A percentile compares a stretch with the other conserved stretches of the same genome.
phyloP scores from a whole-genome alignment of 2,888 invertebrate genomes.

The Stramonita haemastoma region DNA sequence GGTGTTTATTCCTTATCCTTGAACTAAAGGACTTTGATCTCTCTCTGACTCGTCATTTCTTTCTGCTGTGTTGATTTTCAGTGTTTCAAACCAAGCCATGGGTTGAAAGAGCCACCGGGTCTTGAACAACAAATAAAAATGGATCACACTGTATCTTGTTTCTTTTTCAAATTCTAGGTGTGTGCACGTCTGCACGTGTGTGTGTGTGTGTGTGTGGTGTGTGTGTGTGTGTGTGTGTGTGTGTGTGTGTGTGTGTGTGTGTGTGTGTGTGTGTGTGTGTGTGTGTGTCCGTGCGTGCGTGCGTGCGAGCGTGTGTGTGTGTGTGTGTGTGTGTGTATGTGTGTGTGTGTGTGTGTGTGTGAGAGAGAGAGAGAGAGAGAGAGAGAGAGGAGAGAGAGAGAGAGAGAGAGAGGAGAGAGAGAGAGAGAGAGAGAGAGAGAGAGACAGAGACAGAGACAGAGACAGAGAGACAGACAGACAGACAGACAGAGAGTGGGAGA shows the following conservation, averaged over 20 bases:
- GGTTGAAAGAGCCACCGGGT: too few species aligned
- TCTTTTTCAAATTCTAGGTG: too few species aligned
- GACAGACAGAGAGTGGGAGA: background rate
- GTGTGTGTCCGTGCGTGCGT: background rate
- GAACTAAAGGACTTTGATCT: too few species aligned
- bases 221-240: slow-evolving; percentile 10
- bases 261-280: background rate
- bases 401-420: background rate
- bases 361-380: background rate
- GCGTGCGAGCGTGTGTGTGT: too few species aligned
- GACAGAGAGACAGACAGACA: background rate
- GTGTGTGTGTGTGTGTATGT: too few species aligned
- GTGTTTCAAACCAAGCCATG: too few species aligned
- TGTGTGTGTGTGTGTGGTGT: background rate
- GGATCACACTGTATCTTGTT: too few species aligned
- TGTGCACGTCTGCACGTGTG: background rate
- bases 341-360: too few species aligned
- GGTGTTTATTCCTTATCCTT: too few species aligned
- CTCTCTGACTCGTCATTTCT: too few species aligned
- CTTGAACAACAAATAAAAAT: too few species aligned
- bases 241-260: slow-evolving; percentile 16
- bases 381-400: background rate
- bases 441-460: slow-evolving; percentile 8
- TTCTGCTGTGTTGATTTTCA: too few species aligned
- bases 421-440: background rate